Conservation (phyloP, 2,797 vertebrate genomes). For the Eidolon dupreanum region DNA sequence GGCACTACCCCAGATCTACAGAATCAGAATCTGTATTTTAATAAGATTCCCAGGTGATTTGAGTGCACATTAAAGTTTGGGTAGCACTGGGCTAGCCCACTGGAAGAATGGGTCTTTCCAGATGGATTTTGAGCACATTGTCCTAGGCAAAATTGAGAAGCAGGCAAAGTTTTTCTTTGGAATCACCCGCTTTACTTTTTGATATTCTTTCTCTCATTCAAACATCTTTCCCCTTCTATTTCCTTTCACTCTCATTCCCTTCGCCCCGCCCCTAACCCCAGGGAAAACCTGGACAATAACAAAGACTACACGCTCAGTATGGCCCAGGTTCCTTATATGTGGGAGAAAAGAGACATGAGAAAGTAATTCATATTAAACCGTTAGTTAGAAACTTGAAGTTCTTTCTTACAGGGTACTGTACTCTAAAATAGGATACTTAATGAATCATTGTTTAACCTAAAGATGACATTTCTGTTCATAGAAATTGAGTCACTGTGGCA, state of each 20-base stretch:
- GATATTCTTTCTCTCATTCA: neutral
- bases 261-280: rapidly evolving
- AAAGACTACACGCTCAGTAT: neutral
- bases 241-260: neutral
- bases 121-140: neutral
- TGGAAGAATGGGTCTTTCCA: neutral
- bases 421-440: conserved; percentile 7
- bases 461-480: conserved; percentile 15
- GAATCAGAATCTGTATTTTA: neutral
- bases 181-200: neutral
- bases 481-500: conserved; percentile 26
- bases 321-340: neutral
- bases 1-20: neutral
- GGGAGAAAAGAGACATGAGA: neutral
- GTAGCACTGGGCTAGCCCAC: neutral
- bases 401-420: neutral
- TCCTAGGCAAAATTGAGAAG: neutral
- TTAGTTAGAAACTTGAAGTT: neutral
- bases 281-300: neutral
- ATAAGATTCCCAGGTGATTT: neutral
- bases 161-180: neutral
- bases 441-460: conserved; percentile 42
- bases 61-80: neutral
- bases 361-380: neutral
- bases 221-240: neutral